Percentiles rank a stretch among this genome's conserved stretches.
phyloP scores from a whole-genome alignment of 2,113 vertebrate genomes.

The Psittacara wagleri region DNA sequence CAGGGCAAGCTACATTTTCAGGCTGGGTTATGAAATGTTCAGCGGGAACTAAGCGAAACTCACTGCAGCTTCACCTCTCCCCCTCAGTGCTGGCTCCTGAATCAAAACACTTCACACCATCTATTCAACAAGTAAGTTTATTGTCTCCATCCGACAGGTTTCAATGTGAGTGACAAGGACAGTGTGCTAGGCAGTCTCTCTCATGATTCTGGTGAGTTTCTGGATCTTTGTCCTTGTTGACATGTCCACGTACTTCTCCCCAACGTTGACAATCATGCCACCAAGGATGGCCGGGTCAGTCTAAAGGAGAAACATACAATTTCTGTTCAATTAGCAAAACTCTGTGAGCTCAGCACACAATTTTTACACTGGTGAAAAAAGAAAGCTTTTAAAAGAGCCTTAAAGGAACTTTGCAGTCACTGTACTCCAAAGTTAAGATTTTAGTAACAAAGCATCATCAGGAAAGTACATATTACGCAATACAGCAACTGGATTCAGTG shows the following conservation, averaged over 20 bases:
- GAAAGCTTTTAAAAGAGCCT: neutral
- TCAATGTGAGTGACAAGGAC: neutral
- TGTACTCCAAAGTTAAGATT: neutral
- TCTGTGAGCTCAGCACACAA: neutral
- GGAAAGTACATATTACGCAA: neutral
- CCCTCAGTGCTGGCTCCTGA: neutral
- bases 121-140: constrained; percentile 53
- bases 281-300: constrained; percentile 87
- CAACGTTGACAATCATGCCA: constrained; percentile 96
- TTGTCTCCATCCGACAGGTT: constrained; percentile 27
- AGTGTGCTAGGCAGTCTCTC: constrained; percentile 65
- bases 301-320: constrained; percentile 62
- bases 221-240: constrained; percentile 93
- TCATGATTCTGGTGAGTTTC: constrained; percentile 89
- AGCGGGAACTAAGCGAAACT: neutral
- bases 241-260: constrained; percentile 95
- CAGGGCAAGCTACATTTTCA: neutral
- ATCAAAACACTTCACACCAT: neutral
- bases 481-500: neutral
- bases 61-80: neutral
- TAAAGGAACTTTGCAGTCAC: neutral
- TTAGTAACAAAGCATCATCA: neutral
- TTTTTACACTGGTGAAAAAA: neutral
- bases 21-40: accelerated
- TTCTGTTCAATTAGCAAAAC: neutral